Conservation (phyloP, 2,113 vertebrate genomes). For the Neogale vison region DNA sequence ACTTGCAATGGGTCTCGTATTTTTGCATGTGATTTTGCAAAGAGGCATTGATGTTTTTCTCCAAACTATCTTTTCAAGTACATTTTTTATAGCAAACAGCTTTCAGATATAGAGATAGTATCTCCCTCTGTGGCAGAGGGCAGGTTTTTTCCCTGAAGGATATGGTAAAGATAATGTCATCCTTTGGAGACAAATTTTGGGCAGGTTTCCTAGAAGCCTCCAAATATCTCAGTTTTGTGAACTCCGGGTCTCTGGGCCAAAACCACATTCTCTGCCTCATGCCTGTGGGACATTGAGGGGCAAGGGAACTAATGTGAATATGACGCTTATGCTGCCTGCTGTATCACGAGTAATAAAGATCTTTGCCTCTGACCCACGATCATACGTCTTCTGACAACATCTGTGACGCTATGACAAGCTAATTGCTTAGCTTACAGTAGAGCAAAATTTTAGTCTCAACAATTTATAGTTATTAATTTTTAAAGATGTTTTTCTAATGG, state of each 20-base stretch:
- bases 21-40: background rate
- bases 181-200: background rate
- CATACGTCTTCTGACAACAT: background rate
- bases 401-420: background rate
- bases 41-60: background rate
- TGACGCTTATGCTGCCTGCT: background rate
- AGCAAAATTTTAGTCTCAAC: background rate
- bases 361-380: background rate
- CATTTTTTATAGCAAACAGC: background rate
- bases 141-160: background rate
- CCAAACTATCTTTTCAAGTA: background rate
- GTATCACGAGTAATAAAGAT: background rate
- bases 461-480: background rate
- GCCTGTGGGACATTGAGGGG: rapidly evolving
- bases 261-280: background rate
- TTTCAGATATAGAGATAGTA: background rate
- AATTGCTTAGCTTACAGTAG: background rate
- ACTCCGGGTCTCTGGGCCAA: background rate
- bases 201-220: background rate
- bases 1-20: background rate
- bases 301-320: background rate
- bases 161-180: background rate
- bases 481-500: background rate
- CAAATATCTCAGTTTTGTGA: background rate
- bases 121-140: background rate